These are phyloP conservation scores for Stictocephala bisonia DNA, from an alignment of 2,888 invertebrate species.

Conservation along the genomic window DNA sequence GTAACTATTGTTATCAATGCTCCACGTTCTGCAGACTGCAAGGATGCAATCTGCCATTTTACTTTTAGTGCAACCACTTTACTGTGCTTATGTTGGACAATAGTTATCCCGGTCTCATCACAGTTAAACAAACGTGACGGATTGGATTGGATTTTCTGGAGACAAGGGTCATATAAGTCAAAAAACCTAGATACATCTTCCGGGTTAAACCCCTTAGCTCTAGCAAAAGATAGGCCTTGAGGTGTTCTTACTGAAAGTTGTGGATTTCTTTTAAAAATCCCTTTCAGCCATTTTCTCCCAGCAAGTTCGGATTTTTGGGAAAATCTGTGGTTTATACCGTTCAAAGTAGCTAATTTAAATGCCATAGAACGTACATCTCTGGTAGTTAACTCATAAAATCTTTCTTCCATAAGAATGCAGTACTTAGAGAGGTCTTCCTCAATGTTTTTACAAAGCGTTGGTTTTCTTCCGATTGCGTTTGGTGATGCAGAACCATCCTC, in stretches of 20 bases:
- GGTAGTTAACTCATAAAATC: no score
- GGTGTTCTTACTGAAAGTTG: constrained; percentile 46
- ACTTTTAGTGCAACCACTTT: constrained; percentile 60
- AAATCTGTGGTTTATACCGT: neutral
- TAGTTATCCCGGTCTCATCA: constrained; percentile 63
- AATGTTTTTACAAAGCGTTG: constrained; percentile 27
- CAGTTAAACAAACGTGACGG: constrained; percentile 59
- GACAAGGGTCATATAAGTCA: constrained; percentile 26
- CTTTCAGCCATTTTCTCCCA: constrained; percentile 37
- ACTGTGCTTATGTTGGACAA: constrained; percentile 59
- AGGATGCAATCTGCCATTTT: constrained; percentile 61
- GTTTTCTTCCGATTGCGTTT: constrained; percentile 20
- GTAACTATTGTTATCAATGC: constrained; percentile 59
- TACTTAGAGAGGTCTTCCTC: constrained; percentile 41
- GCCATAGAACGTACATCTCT: constrained; percentile 34
- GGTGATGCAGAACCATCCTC: constrained; percentile 13
- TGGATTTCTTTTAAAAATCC: constrained; percentile 46
- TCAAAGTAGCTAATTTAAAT: neutral
- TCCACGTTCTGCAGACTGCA: constrained; percentile 62
- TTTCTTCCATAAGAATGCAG: constrained; percentile 38
- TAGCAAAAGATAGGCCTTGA: constrained; percentile 47
- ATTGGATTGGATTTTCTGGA: constrained; percentile 8
- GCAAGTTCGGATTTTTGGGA: neutral
- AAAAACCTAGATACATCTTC: constrained; percentile 41
- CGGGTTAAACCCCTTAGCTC: constrained; percentile 44